phyloP scores from a whole-genome alignment of 2,113 vertebrate genomes.

The Mugil cephalus region DNA sequence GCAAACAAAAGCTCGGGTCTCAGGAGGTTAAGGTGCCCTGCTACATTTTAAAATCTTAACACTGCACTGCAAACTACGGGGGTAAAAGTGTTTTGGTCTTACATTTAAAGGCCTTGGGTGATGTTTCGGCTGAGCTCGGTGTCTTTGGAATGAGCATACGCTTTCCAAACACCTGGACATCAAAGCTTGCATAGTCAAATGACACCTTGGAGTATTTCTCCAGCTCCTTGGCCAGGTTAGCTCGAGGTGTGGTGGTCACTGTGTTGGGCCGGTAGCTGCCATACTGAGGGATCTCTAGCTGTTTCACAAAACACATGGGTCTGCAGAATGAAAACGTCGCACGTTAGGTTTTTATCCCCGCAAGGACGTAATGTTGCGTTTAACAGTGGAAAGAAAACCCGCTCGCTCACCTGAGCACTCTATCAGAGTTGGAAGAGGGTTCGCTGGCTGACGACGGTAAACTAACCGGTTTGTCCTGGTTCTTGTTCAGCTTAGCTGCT shows the following conservation, averaged over 20 bases:
- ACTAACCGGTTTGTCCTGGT: conserved; percentile 90
- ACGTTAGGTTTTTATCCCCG: background rate
- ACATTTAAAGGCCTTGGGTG: conserved; percentile 99
- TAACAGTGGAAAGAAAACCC: background rate
- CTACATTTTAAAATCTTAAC: background rate
- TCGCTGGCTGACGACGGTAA: conserved; percentile 87
- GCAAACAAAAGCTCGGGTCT: too few relatives aligned
- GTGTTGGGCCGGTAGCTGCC: conserved; percentile 94
- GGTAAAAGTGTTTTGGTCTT: conserved; percentile 71
- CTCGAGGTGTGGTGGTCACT: conserved; percentile 93
- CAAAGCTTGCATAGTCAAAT: conserved; percentile 99
- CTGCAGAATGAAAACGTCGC: conserved; percentile 71
- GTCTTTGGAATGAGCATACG: conserved; percentile 98
- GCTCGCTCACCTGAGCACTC: conserved; percentile 92
- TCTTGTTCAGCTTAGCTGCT: conserved; percentile 95
- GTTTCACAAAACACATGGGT: conserved; percentile 99
- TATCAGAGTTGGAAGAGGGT: conserved; percentile 88
- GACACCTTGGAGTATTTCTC: conserved; percentile 99
- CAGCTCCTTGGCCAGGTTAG: conserved; percentile 98
- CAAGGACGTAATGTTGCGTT: background rate
- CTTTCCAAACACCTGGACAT: conserved; percentile 99
- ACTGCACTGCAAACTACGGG: too few relatives aligned
- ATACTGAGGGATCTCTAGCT: conserved; percentile 97
- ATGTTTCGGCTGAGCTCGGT: conserved; percentile 91
- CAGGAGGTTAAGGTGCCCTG: too few relatives aligned